Conservation (phyloP, 2,113 vertebrate genomes). For the Gadus macrocephalus region DNA sequence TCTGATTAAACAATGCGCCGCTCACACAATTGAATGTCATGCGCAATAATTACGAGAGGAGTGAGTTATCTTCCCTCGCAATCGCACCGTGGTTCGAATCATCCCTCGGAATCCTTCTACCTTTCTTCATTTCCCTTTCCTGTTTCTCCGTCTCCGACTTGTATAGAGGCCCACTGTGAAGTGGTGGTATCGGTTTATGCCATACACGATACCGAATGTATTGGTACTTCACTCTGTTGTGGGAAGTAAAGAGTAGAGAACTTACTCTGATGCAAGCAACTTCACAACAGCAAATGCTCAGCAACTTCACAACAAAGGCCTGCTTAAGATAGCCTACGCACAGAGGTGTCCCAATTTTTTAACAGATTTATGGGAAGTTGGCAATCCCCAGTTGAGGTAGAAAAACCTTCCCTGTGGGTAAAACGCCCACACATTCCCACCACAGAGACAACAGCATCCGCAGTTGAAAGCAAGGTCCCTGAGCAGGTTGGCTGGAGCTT, state of each 20-base stretch:
- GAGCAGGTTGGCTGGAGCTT: conserved; percentile 47
- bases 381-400: conserved; percentile 44
- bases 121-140: conserved; percentile 8
- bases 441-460: conserved; percentile 48
- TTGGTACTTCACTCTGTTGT: not conserved
- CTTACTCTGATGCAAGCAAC: not conserved
- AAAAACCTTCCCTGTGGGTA: conserved; percentile 58
- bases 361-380: conserved; percentile 56
- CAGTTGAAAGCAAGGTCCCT: conserved; percentile 47
- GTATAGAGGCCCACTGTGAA: conserved; percentile 17
- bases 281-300: not conserved
- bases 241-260: not conserved
- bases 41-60: conserved; percentile 58
- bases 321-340: conserved; percentile 26
- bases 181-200: not conserved
- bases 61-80: conserved; percentile 38
- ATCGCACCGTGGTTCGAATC: conserved; percentile 28
- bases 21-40: conserved; percentile 67
- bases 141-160: not conserved
- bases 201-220: not conserved
- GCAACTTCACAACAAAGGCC: conserved; percentile 10
- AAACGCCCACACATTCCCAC: conserved; percentile 55
- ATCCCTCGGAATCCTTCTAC: conserved; percentile 34
- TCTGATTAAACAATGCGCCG: conserved; percentile 61
- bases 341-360: conserved; percentile 65